Evolutionary conservation across 2,797 vertebrate species (phyloP), one percentile per base, ranked within the genome.

Genomic region (Gallirallus australis): DNA sequence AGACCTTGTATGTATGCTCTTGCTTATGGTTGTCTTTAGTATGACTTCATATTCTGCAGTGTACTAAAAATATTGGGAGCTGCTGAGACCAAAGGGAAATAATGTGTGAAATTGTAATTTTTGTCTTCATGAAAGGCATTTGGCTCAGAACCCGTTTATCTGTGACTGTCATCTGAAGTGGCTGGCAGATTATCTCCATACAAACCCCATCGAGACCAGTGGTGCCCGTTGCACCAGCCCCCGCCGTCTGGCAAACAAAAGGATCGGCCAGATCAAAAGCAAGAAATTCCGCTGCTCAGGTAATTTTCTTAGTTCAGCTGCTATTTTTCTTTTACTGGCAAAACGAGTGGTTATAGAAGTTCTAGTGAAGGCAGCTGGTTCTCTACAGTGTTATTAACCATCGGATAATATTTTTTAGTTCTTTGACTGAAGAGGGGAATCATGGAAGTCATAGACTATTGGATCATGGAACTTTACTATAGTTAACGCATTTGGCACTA

Each of bases 141-240:
- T 99, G 98, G 99, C 99, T 96, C 99, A 99, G 98, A 99, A 99
- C 97, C 99, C 99, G 1, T 99, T 99, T 97, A 99, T 99, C 98
- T 99, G 99, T 96, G 99, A 99, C 98, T 99, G 99, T 97, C 99
- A 99, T 98, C 98, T 99, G 98, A 99, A 99, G 98, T 99, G 99
- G 99, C 98, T 99, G 96, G 99, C 99, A 64, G 99, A 99, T 98
- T 99, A 99, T 98, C 99, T 99, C 65, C 99, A 99, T 91, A 98
- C 99, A 98, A 99, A 99, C 98, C 99, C 99, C 68, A 99, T 99
- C 64, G 99, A 99, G 97, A 99, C 99, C 95, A 99, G 98, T 3
- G 98, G 99, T 81, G 98, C 98, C 80, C 98, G 99, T 47, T 98
- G 98, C 97, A 98, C 98, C 95, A 98, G 98, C 97, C 98, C 99